Evolutionary conservation across 2,797 vertebrate genomes (phyloP).

Genomic region (Erpetoichthys calabaricus): DNA sequence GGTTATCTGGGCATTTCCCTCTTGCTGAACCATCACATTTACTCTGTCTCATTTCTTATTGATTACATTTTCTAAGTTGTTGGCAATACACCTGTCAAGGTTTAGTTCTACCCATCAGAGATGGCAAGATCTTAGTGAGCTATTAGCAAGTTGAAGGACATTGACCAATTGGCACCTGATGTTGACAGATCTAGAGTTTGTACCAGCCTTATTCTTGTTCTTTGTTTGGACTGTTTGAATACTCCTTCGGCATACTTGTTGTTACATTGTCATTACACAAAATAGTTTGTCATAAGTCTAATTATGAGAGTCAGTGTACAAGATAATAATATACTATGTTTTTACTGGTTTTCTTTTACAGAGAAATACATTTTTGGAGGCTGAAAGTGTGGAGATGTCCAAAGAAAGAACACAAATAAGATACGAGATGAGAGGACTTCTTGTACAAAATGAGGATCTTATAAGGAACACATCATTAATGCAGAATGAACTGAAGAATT

Average conservation of each 20-base stretch:
- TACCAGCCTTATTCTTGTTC: too few relatives aligned
- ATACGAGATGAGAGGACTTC: constrained; percentile 52
- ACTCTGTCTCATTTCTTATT: too few relatives aligned
- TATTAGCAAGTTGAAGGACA: too few relatives aligned
- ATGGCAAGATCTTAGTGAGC: too few relatives aligned
- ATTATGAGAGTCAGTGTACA: background rate
- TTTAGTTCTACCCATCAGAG: too few relatives aligned
- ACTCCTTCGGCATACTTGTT: background rate
- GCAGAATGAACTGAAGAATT: constrained; percentile 42
- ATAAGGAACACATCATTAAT: constrained; percentile 47
- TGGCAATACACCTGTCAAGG: too few relatives aligned
- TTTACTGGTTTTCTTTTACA: constrained; percentile 16
- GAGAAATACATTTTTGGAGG: constrained; percentile 61
- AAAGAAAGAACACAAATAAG: constrained; percentile 60
- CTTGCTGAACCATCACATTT: too few relatives aligned
- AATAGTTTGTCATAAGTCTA: background rate
- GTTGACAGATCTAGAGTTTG: too few relatives aligned
- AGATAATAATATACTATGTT: background rate
- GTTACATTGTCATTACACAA: background rate
- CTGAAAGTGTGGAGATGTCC: constrained; percentile 55
- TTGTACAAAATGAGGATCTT: constrained; percentile 58
- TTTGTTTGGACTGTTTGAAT: too few relatives aligned
- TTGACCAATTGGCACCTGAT: too few relatives aligned
- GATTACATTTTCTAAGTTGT: too few relatives aligned
- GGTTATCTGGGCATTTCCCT: too few relatives aligned